Base-by-base conservation (phyloP, 2,113 vertebrate species). In the Limanda limanda region DNA sequence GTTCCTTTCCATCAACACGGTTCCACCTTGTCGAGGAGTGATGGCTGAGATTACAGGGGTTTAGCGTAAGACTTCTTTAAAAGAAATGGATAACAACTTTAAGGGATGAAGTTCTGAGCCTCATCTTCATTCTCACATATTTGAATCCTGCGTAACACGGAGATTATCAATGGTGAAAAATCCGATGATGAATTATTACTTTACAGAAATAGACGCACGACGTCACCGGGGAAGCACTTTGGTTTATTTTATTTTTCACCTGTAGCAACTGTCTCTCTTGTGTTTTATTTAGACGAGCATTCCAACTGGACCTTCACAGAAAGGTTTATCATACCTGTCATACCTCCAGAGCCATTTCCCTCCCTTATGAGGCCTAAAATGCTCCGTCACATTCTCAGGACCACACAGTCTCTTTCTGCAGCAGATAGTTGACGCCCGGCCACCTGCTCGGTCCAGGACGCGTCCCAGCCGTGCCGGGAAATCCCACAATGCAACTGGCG, bases 281-380 rank as follows among this genome's bases (percentile, higher is more conserved):
- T 69, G 74, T 66, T 76, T 83, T 71, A 68, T 83, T 83, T 73
- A 76, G 66, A 73, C 23, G 0, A 40, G 18, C 71, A 87, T 88
- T 89, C 88, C 89, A 81, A 85, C 64, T 77, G 86, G 82, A 84
- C 82, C 79, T 90, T 89, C 86, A 65, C 78, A 55, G 73, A 79
- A 78, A 88, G 71, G 86, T 90, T 92, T 86, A 88, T 89, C 90
- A 90, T 88, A 85, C 79, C 79, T 75, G 86, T 88, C 89, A 91
- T 89, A 77, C 81, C 72, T 88, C 74, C 71, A 73, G 74, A 87
- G 85, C 42, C 81, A 66, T 87, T 89, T 82, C 68, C 88, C 88
- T 87, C 86, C 87, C 91, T 78, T 59, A 60, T 68, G 71, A 77
- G 87, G 78, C 67, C 87, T 84, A 85, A 91, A 85, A 81, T 72